Conservation (phyloP, 2,113 vertebrate genomes). For the Cyprinus carpio region DNA sequence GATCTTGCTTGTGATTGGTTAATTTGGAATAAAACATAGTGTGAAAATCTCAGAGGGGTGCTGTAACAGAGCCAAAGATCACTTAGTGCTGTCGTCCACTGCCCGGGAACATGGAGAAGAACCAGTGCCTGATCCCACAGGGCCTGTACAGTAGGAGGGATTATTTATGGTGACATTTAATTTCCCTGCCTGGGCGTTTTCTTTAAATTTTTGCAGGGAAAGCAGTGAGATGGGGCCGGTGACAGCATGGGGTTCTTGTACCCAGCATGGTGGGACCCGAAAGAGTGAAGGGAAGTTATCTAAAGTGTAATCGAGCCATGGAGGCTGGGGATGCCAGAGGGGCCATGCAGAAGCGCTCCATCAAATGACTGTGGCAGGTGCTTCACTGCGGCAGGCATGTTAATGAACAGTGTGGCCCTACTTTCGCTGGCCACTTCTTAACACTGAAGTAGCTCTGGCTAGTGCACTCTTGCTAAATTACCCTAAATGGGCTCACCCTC, state of each 20-base stretch:
- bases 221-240: conserved; percentile 16
- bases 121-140: conserved; percentile 1
- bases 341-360: conserved; percentile 52
- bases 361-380: conserved; percentile 54
- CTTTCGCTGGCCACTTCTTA: conserved; percentile 41
- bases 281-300: conserved; percentile 56
- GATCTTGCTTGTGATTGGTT: conserved; percentile 19
- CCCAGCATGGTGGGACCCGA: conserved; percentile 27
- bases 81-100: neutral
- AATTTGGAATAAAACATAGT: neutral
- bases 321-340: conserved; percentile 25
- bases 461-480: conserved; percentile 55
- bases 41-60: conserved; percentile 4
- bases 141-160: conserved; percentile 30
- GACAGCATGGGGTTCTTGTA: conserved; percentile 35
- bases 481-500: conserved; percentile 54
- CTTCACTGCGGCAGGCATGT: conserved; percentile 49
- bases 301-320: conserved; percentile 52
- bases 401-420: conserved; percentile 51
- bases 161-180: conserved; percentile 67
- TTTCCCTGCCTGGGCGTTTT: conserved; percentile 63
- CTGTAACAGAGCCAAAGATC: conserved; percentile 21
- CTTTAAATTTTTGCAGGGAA: conserved; percentile 59
- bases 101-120: conserved; percentile 1
- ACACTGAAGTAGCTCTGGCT: conserved; percentile 51